phyloP scores from a whole-genome alignment of 1,140 invertebrate species.

The Schlechtendalia chinensis region DNA sequence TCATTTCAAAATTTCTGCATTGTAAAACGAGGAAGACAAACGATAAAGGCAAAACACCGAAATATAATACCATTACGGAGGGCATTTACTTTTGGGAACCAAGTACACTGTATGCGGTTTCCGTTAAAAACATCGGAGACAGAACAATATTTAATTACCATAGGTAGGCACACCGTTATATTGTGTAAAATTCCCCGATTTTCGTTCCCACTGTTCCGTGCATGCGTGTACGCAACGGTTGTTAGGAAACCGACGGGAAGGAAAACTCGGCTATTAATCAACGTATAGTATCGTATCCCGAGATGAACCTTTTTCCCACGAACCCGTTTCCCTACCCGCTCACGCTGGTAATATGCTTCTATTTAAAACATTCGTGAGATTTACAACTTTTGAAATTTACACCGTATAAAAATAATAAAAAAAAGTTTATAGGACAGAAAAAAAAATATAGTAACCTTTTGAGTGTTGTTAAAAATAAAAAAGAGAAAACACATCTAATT shows the following conservation, averaged over 20 bases:
- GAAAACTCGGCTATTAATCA: constrained; percentile 48
- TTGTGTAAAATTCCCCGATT: constrained; percentile 43
- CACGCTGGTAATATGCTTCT: constrained; percentile 19
- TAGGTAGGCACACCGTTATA: constrained; percentile 26
- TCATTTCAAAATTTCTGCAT: no score
- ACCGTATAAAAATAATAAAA: constrained; percentile 19
- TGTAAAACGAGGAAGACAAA: no score
- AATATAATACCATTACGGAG: no score
- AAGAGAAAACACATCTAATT: constrained; percentile 28
- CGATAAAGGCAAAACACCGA: no score
- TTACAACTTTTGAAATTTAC: constrained; percentile 42
- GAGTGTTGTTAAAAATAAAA: no score
- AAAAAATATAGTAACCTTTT: constrained; percentile 20
- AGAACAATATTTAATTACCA: constrained; percentile 47
- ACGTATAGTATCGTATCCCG: constrained; percentile 24
- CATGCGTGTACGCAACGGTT: background rate
- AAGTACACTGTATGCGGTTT: constrained; percentile 29
- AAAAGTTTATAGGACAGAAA: constrained; percentile 5
- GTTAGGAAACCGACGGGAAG: constrained; percentile 33
- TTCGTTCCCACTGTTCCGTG: background rate
- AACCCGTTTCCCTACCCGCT: background rate
- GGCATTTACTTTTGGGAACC: background rate
- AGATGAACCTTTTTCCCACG: constrained; percentile 28
- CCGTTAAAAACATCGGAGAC: constrained; percentile 30
- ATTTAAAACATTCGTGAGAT: constrained; percentile 35